Conservation (phyloP, 35 echinoderm and acorn worm genomes). For the Holothuria glaberrima region DNA sequence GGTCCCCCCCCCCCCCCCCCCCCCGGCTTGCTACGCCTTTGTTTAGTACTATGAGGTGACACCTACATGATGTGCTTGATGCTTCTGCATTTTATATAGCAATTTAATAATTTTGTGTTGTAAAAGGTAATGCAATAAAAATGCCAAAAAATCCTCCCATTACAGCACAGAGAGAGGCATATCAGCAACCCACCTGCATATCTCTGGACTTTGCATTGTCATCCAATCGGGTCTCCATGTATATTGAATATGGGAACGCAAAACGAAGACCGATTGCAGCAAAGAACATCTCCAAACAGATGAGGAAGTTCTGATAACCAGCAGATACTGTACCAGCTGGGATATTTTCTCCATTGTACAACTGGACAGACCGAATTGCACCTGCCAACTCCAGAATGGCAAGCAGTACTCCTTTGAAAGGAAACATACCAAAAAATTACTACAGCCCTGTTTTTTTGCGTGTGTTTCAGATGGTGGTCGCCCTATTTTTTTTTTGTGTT, state of each 20-base stretch:
- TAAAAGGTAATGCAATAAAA: no score
- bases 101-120: no score
- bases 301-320: conserved; percentile 97
- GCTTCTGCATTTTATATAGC: no score
- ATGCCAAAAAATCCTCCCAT: no score
- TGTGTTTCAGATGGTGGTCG: no score
- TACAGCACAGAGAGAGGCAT: background rate
- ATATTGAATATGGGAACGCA: conserved; percentile 85
- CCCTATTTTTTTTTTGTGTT: no score
- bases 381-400: conserved; percentile 89
- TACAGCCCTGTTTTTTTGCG: no score
- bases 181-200: conserved; percentile 77
- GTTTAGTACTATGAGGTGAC: no score
- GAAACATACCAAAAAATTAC: background rate
- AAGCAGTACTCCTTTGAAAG: conserved; percentile 80
- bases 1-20: no score
- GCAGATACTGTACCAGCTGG: conserved; percentile 89
- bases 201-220: conserved; percentile 47
- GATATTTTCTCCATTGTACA: conserved; percentile 56
- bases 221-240: conserved; percentile 58
- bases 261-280: conserved; percentile 88
- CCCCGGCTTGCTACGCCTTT: no score
- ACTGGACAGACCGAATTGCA: conserved; percentile 63
- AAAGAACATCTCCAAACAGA: conserved; percentile 99
- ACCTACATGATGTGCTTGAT: no score